Conservation (phyloP, 2,888 invertebrate species). For the Oegoconia quadripuncta region DNA sequence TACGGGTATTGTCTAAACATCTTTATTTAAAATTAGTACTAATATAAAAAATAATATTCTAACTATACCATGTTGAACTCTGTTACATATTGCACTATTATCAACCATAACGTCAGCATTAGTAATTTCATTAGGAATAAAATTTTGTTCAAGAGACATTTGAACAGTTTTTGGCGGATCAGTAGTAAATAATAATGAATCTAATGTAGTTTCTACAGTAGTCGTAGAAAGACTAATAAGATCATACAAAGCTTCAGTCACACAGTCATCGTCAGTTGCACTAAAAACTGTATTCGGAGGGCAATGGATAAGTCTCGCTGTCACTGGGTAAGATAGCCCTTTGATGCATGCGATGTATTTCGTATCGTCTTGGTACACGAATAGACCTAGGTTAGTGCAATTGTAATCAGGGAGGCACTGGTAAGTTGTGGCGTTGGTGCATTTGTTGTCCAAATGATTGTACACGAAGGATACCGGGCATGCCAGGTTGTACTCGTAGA, state of each 20-base stretch:
- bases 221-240: no score
- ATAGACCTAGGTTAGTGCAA: slow-evolving; percentile 44
- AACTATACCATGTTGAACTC: no score
- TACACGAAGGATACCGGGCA: slow-evolving; percentile 57
- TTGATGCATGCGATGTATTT: slow-evolving; percentile 49
- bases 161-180: no score
- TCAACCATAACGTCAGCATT: no score
- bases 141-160: no score
- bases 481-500: slow-evolving; percentile 48
- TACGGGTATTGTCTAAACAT: no score
- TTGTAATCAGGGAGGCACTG: slow-evolving; percentile 44
- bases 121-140: no score
- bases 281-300: slow-evolving; percentile 40
- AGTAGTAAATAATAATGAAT: no score
- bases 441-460: slow-evolving; percentile 54
- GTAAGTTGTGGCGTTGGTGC: slow-evolving; percentile 57
- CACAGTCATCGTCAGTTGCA: slow-evolving; percentile 33
- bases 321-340: slow-evolving; percentile 40
- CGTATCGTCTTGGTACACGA: slow-evolving; percentile 25
- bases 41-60: no score
- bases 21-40: no score
- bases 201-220: no score
- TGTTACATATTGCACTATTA: no score
- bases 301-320: slow-evolving; percentile 50
- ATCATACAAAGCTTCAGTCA: slow-evolving; percentile 34